phyloP scores from a whole-genome alignment of 1,140 invertebrate species.

The Drosophila ercepeae region DNA sequence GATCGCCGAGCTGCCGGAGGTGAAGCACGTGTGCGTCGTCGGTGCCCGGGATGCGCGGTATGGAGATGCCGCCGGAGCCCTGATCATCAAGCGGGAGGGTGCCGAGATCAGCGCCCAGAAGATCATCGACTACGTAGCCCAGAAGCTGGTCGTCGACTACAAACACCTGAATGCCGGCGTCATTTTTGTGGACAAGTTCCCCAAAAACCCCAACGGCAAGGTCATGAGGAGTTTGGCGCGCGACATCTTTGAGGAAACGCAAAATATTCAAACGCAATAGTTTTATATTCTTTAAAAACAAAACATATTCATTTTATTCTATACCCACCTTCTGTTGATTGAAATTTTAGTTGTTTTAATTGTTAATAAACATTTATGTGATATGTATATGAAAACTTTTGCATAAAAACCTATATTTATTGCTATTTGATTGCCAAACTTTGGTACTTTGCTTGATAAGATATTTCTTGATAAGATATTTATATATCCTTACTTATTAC shows the following conservation, averaged over 20 bases:
- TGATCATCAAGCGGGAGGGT: constrained; percentile 49
- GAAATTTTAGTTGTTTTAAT: background rate
- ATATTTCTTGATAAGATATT: background rate
- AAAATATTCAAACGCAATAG: constrained; percentile 5
- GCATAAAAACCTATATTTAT: background rate
- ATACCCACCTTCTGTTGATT: background rate
- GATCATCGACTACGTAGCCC: constrained; percentile 63
- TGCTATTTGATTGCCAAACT: background rate
- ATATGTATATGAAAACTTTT: background rate
- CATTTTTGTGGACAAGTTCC: constrained; percentile 84
- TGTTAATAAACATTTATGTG: background rate
- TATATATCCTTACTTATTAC: too few relatives aligned
- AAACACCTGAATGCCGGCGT: constrained; percentile 84
- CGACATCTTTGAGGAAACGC: constrained; percentile 43
- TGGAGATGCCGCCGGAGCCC: constrained; percentile 63
- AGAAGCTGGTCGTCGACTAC: constrained; percentile 56
- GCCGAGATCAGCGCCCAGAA: constrained; percentile 48
- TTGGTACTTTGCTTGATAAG: too few relatives aligned
- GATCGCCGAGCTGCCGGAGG: constrained; percentile 60
- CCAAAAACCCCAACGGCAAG: constrained; percentile 85
- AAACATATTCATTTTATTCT: background rate
- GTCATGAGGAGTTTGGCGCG: constrained; percentile 51
- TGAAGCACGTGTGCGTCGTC: constrained; percentile 63
- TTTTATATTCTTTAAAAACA: background rate
- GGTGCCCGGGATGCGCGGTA: constrained; percentile 50